These are phyloP conservation scores for Vidua chalybeata DNA, from an alignment of 2,113 vertebrate species.

Conservation along the genomic window DNA sequence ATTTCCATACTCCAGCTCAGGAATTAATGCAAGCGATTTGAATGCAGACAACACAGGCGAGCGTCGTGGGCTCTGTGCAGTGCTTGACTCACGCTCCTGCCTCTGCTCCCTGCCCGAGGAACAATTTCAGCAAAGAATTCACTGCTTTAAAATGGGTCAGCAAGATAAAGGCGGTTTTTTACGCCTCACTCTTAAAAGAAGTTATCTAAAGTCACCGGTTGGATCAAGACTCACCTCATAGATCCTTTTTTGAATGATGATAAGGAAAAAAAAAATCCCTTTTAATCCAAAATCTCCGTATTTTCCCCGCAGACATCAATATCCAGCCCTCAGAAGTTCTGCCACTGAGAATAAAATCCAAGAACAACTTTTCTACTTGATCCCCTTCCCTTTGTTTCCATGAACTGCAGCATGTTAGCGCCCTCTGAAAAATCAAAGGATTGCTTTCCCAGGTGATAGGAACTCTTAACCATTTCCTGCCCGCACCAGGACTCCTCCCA, in stretches of 20 bases:
- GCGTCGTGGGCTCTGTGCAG: background rate
- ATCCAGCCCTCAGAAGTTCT: constrained; percentile 8
- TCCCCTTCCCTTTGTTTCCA: constrained; percentile 59
- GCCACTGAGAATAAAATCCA: constrained; percentile 27
- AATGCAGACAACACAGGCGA: constrained; percentile 16
- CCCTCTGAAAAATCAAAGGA: constrained; percentile 67
- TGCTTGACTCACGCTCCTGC: constrained; percentile 17
- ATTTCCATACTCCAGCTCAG: background rate
- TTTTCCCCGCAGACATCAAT: constrained; percentile 8
- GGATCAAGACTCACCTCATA: constrained; percentile 11
- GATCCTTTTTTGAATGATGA: background rate
- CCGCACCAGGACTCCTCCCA: constrained; percentile 36
- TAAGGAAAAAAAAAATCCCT: background rate
- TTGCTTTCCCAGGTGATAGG: constrained; percentile 66
- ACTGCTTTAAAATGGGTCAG: background rate
- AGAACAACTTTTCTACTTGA: constrained; percentile 27
- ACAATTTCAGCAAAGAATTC: background rate
- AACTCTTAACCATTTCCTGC: constrained; percentile 62
- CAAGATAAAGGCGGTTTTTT: background rate
- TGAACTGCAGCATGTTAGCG: constrained; percentile 60
- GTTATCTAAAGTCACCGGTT: background rate
- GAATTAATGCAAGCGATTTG: background rate
- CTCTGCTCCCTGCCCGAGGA: background rate
- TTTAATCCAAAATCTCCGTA: background rate
- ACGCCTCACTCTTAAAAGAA: background rate